Percentiles rank a stretch among this genome's conserved stretches.
Conservation (phyloP, 2,888 invertebrate species). For the Acleris literana region DNA sequence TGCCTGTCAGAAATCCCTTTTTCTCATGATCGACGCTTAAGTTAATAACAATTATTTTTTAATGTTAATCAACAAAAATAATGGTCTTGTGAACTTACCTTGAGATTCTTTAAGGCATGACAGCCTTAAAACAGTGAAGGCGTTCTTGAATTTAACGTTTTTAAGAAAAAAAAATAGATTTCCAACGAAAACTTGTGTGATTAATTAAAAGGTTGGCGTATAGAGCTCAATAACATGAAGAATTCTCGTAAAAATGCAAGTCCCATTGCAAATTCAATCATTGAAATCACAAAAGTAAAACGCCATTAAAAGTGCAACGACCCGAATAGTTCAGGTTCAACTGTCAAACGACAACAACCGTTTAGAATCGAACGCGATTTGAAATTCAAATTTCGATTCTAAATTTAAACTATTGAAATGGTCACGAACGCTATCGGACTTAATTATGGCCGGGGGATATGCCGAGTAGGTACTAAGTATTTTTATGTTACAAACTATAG, state of each 20-base stretch:
- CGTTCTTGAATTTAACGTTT: neutral
- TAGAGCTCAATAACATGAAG: neutral
- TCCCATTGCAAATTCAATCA: neutral
- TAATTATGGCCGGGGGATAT: constrained; percentile 17
- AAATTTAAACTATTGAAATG: constrained; percentile 26
- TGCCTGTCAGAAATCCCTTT: no score
- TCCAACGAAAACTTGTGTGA: no score
- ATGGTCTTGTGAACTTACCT: constrained; percentile 2
- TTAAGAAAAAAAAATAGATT: no score
- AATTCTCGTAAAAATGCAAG: neutral
- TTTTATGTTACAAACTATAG: neutral
- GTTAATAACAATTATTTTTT: no score
- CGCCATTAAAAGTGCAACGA: constrained; percentile 39
- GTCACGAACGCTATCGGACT: constrained; percentile 26
- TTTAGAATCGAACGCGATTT: constrained; percentile 53
- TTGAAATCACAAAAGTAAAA: constrained; percentile 7
- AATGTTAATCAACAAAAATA: neutral
- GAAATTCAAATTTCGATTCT: constrained; percentile 56
- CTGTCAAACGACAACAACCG: constrained; percentile 62
- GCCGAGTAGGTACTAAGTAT: no score
- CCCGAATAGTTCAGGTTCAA: constrained; percentile 46
- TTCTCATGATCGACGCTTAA: no score
- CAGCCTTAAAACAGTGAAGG: constrained; percentile 1
- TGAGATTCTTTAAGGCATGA: constrained; percentile 12
- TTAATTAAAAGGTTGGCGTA: neutral